phyloP scores from a whole-genome alignment of 2,888 invertebrate genomes.

The Pseudococcus jackbeardsleyi region DNA sequence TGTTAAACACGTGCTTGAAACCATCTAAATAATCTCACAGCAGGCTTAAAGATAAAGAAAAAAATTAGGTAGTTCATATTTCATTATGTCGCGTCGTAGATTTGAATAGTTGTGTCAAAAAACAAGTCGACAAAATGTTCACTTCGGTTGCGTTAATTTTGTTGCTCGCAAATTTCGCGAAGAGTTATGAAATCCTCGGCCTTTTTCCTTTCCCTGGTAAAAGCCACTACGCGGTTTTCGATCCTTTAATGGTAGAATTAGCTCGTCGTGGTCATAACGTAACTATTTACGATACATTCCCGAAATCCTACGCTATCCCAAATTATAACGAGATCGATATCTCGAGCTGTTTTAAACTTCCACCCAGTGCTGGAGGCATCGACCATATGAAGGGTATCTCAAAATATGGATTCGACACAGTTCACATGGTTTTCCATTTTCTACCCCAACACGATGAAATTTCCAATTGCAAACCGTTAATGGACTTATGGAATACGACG shows the following conservation, averaged over 20 bases:
- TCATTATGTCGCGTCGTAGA: background rate
- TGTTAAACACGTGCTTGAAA: too few relatives aligned
- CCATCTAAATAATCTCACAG: too few relatives aligned
- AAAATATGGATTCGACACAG: background rate
- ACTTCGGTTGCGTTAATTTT: background rate
- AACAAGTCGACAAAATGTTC: background rate
- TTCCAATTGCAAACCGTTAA: background rate
- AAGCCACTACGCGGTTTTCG: constrained; percentile 67
- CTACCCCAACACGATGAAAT: background rate
- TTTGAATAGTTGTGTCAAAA: background rate
- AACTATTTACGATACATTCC: constrained; percentile 52
- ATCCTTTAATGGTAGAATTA: constrained; percentile 66
- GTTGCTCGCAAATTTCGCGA: background rate
- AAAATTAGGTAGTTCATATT: too few relatives aligned
- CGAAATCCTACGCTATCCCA: background rate
- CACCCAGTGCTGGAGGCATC: background rate
- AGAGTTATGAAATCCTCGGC: constrained; percentile 66
- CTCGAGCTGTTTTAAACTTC: background rate
- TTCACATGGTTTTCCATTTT: background rate
- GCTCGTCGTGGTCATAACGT: constrained; percentile 67
- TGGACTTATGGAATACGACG: background rate
- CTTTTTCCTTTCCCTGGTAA: constrained; percentile 67
- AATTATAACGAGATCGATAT: constrained; percentile 42
- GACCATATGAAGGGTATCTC: background rate
- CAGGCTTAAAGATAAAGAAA: too few relatives aligned